Conservation (phyloP, 2,113 vertebrate genomes). For the Xyliphius kryptos region DNA sequence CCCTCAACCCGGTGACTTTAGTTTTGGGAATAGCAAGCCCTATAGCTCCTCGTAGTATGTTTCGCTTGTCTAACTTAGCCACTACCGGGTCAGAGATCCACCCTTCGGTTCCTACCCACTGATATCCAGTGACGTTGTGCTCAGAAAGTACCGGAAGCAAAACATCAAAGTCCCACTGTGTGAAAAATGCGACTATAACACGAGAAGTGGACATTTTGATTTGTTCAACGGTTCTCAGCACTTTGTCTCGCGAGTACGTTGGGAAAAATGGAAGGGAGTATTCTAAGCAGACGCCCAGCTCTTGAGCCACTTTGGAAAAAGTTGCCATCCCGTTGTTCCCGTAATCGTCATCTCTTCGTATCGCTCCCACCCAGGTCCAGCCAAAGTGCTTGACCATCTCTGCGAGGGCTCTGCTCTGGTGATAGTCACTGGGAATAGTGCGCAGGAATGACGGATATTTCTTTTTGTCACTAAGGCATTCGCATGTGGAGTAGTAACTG, state of each 20-base stretch:
- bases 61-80: conserved; percentile 41
- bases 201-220: conserved; percentile 57
- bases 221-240: conserved; percentile 49
- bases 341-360: conserved; percentile 47
- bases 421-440: conserved; percentile 51
- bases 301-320: conserved; percentile 38
- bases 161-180: conserved; percentile 50
- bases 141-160: conserved; percentile 47
- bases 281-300: conserved; percentile 44
- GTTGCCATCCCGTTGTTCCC: conserved; percentile 48
- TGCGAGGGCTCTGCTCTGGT: conserved; percentile 48
- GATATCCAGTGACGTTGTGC: conserved; percentile 58
- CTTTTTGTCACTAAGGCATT: conserved; percentile 47
- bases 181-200: conserved; percentile 58
- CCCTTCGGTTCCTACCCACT: conserved; percentile 61
- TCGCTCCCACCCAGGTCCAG: conserved; percentile 50
- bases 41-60: conserved; percentile 56
- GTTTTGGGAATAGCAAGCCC: conserved; percentile 55
- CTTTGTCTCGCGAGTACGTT: conserved; percentile 51
- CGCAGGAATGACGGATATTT: conserved; percentile 48
- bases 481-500: conserved; percentile 50
- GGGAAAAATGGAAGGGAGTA: conserved; percentile 53
- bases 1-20: too few relatives aligned
- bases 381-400: conserved; percentile 49
- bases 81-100: conserved; percentile 60